Percentiles rank a stretch among this genome's conserved stretches.
Evolutionary conservation across 2,888 invertebrate genomes (phyloP).

Genomic region (Camptogramma bilineatum): DNA sequence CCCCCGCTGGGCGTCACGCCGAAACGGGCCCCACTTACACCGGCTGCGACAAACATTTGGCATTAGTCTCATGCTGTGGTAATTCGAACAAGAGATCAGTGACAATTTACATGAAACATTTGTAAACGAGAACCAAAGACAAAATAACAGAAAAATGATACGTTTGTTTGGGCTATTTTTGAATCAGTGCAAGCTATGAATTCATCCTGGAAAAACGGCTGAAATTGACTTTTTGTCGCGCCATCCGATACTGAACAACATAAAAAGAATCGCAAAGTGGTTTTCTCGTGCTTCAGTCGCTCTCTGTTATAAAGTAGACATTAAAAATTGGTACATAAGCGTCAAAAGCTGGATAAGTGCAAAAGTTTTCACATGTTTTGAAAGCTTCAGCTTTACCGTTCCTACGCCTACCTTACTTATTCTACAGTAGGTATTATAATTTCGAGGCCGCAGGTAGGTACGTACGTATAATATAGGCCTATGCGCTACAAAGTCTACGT

Average conservation of each 20-base stretch:
- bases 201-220: background rate
- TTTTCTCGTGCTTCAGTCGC: background rate
- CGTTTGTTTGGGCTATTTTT: background rate
- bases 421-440: background rate
- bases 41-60: constrained; percentile 56
- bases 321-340: background rate
- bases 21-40: constrained; percentile 74
- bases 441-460: background rate
- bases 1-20: constrained; percentile 67
- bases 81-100: background rate
- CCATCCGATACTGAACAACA: background rate
- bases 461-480: background rate
- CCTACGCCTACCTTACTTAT: background rate
- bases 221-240: background rate
- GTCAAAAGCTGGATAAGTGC: background rate
- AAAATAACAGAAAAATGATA: too few relatives aligned
- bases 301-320: background rate
- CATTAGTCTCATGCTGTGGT: background rate
- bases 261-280: background rate
- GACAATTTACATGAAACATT: background rate
- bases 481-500: background rate
- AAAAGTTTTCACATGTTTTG: background rate
- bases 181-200: background rate
- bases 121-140: background rate
- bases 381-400: background rate